phyloP scores from a whole-genome alignment of 1,140 invertebrate genomes.

The Drosophila subobscura region DNA sequence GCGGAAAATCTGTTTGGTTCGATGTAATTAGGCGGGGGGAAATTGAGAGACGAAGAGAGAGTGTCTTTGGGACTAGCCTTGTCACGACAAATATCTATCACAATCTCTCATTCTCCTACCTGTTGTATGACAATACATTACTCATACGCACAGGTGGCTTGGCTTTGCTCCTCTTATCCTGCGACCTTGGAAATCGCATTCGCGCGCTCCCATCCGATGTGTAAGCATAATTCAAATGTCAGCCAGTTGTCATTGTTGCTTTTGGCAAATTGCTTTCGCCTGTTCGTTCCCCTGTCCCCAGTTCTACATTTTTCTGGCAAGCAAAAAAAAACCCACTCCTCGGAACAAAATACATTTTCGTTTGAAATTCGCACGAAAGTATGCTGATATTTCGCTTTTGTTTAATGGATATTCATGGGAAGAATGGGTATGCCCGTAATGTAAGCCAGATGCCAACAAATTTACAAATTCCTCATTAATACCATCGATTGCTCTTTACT shows the following conservation, averaged over 20 bases:
- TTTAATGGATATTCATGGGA: too few relatives aligned
- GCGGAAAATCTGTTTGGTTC: conserved; percentile 2
- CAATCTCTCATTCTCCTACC: not conserved
- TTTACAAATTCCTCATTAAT: too few relatives aligned
- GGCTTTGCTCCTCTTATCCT: not conserved
- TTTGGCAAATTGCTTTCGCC: conserved; percentile 33
- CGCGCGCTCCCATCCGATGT: conserved; percentile 24
- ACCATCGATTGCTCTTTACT: too few relatives aligned
- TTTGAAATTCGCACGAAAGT: conserved; percentile 9
- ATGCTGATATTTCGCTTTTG: too few relatives aligned
- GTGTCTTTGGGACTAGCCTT: conserved; percentile 7
- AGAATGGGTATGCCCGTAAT: too few relatives aligned
- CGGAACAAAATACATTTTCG: too few relatives aligned
- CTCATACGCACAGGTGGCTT: conserved; percentile 56
- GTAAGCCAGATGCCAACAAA: too few relatives aligned
- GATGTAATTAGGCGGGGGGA: conserved; percentile 29
- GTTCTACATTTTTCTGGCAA: conserved; percentile 9
- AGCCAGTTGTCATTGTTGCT: conserved; percentile 42
- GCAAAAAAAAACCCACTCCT: conserved; percentile 1
- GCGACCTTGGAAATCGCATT: conserved; percentile 40
- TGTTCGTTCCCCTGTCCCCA: conserved; percentile 1
- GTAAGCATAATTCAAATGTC: conserved; percentile 58
- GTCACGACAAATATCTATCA: conserved; percentile 3
- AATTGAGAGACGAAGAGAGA: too few relatives aligned
- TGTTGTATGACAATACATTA: conserved; percentile 18